These are phyloP conservation scores for Thunnus thynnus DNA, from an alignment of 2,113 vertebrate genomes.

Conservation along the genomic window DNA sequence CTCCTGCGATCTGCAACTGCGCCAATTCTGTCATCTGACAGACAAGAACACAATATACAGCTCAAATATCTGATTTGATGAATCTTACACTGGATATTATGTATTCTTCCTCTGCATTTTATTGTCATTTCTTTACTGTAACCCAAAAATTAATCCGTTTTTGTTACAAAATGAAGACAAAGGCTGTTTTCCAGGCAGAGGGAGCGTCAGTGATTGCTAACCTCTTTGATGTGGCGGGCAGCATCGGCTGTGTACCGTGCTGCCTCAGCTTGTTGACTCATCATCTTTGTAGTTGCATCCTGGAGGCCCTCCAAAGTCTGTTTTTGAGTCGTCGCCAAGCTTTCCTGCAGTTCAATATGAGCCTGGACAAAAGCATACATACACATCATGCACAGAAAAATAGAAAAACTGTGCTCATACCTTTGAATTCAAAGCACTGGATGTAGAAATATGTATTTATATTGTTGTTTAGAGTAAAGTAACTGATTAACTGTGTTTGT, in stretches of 20 bases:
- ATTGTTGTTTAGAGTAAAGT: neutral
- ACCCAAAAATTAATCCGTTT: conserved; percentile 55
- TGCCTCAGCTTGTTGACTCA: conserved; percentile 89
- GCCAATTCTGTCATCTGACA: conserved; percentile 90
- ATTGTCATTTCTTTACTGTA: conserved; percentile 32
- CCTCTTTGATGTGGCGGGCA: conserved; percentile 89
- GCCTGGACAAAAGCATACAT: conserved; percentile 78
- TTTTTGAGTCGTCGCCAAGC: conserved; percentile 87
- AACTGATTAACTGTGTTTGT: neutral
- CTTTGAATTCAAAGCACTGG: conserved; percentile 3
- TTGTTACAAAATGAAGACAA: conserved; percentile 47
- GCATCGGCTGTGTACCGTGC: conserved; percentile 83
- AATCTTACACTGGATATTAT: neutral
- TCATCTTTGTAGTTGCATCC: conserved; percentile 86
- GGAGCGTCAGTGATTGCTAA: conserved; percentile 67
- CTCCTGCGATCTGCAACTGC: conserved; percentile 82
- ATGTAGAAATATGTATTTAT: neutral
- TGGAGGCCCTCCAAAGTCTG: conserved; percentile 86
- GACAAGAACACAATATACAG: conserved; percentile 26
- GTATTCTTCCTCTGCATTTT: conserved; percentile 6
- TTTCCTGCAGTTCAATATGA: conserved; percentile 89
- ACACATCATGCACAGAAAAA: conserved; percentile 31
- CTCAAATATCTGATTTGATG: conserved; percentile 29
- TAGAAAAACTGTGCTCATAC: conserved; percentile 5
- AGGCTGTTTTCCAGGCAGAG: conserved; percentile 54